These are phyloP conservation scores for Nothocercus julius DNA, from an alignment of 2,113 vertebrate species.

Conservation along the genomic window DNA sequence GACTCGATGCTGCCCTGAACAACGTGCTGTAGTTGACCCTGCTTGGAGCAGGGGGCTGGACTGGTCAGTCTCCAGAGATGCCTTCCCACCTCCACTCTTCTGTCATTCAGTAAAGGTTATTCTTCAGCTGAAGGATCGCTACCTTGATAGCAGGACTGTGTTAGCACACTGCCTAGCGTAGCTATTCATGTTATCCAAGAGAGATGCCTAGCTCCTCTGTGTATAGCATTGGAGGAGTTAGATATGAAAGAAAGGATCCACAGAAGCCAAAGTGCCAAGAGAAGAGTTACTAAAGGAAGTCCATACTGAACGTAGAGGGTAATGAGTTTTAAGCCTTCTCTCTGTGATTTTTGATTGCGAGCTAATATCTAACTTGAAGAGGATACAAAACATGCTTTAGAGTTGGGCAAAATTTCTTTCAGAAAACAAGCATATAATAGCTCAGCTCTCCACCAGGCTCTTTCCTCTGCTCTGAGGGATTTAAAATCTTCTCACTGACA, in stretches of 20 bases:
- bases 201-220: neutral
- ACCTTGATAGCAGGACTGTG: fast-evolving
- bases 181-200: fast-evolving
- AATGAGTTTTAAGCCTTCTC: neutral
- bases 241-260: neutral
- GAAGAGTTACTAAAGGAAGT: neutral
- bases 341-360: neutral
- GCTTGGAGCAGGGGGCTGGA: neutral
- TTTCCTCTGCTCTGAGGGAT: neutral
- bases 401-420: neutral
- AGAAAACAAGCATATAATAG: neutral
- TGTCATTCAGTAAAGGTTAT: neutral
- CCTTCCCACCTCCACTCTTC: neutral
- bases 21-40: neutral
- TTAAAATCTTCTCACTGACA: neutral
- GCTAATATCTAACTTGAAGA: neutral
- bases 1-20: no score
- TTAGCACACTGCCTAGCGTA: neutral
- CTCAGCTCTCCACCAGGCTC: neutral
- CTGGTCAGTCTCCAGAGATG: neutral
- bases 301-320: neutral
- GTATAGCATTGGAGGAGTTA: neutral
- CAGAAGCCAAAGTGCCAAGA: neutral
- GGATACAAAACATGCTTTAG: neutral
- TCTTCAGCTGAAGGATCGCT: neutral